phyloP scores from a whole-genome alignment of 2,113 vertebrate genomes.

The Malurus alboscapulatus region DNA sequence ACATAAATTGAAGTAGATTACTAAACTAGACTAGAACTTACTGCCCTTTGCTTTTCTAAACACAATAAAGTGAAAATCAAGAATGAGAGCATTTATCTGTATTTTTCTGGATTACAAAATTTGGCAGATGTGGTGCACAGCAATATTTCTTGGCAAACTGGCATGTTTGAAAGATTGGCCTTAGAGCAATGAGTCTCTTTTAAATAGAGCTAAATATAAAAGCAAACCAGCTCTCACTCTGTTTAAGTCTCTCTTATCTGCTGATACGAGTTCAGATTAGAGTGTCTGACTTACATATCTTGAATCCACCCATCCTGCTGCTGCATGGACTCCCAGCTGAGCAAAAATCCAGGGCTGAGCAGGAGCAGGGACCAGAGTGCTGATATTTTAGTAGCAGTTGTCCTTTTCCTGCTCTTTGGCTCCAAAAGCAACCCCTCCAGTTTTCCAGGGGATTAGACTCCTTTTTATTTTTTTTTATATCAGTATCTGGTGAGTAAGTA shows the following conservation, averaged over 20 bases:
- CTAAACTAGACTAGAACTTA: background rate
- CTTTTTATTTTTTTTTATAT: background rate
- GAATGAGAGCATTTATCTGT: background rate
- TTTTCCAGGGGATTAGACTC: background rate
- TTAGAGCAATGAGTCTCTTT: background rate
- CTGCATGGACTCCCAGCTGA: rapidly evolving
- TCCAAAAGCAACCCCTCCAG: background rate
- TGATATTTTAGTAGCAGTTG: background rate
- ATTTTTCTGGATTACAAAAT: background rate
- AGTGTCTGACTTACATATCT: background rate
- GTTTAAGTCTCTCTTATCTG: background rate
- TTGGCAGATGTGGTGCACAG: background rate
- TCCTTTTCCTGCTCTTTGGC: background rate
- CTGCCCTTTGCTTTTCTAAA: background rate
- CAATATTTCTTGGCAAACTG: background rate
- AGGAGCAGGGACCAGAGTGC: background rate
- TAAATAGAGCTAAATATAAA: background rate
- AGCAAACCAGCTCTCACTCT: background rate
- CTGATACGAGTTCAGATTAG: background rate
- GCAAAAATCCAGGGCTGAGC: background rate
- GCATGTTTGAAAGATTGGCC: background rate
- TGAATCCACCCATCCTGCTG: background rate
- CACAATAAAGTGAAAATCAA: background rate
- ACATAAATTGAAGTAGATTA: background rate
- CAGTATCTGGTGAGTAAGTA: background rate